These are phyloP conservation scores for Sebastolobus altivelis DNA, from an alignment of 2,797 vertebrate species.

Conservation along the genomic window DNA sequence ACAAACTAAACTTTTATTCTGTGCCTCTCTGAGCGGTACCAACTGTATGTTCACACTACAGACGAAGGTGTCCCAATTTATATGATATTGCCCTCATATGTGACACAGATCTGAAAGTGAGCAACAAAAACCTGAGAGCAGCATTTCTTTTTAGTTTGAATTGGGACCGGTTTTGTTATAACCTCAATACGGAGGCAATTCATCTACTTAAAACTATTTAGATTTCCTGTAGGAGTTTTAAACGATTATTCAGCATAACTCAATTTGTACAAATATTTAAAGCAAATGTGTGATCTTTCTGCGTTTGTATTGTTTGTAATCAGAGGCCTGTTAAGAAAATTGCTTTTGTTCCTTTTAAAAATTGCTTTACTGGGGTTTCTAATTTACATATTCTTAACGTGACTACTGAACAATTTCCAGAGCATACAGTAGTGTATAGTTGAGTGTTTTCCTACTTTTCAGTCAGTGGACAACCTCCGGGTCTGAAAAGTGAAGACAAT, in stretches of 20 bases:
- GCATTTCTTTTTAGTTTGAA: conserved; percentile 12
- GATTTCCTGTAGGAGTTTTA: background rate
- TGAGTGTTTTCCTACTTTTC: background rate
- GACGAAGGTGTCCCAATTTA: conserved; percentile 27
- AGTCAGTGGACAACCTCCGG: too few relatives aligned
- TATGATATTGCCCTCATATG: background rate
- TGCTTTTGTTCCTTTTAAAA: background rate
- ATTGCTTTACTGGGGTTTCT: background rate
- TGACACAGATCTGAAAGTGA: conserved; percentile 39
- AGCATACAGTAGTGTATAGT: background rate
- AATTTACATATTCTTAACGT: background rate
- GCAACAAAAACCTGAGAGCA: conserved; percentile 26
- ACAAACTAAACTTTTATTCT: conserved; percentile 40
- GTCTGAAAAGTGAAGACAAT: too few relatives aligned
- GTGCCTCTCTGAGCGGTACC: conserved; percentile 7
- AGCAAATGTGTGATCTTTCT: background rate
- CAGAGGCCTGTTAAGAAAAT: background rate
- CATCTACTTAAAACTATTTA: background rate
- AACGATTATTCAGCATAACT: background rate
- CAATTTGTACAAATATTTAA: conserved; percentile 1
- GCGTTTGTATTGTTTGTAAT: background rate
- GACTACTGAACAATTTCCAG: background rate
- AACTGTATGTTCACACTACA: conserved; percentile 12
- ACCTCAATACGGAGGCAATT: background rate
- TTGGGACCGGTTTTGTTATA: conserved; percentile 6